Evolutionary conservation across 2,888 invertebrate genomes (phyloP), one percentile per base, ranked within the genome.

Genomic region (Germaria angustata): DNA sequence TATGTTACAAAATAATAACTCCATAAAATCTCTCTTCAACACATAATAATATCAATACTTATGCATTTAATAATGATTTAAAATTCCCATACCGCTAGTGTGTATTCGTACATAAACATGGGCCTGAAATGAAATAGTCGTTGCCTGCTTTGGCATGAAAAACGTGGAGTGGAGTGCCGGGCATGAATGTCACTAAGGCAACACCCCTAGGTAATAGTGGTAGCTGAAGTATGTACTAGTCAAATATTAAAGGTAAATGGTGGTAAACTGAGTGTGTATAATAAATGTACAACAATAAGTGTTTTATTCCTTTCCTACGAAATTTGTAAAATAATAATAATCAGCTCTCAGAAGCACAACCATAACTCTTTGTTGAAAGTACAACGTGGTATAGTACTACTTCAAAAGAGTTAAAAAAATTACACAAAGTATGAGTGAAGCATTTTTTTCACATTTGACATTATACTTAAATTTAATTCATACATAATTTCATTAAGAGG

Each of bases 11-110:
- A 65, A 66, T 76, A 82, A 79, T 75, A 76, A 71, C 75, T 75
- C 75, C 75, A 73, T 57, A 82, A 82, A 76, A 75, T 49, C 59
- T 36, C 71, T 71, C 82, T 79, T 82, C 79, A 76, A 76, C 79
- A 82, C 82, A 66, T 79, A 76, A 76, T 79, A 79, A 71, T 76
- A 79, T 82, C 82, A 82, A 82, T 82, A 82, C 78, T 82, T 79
- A 44, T 75, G 73, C 75, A 79, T 75, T 75, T 71, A 69, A 82
- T 82, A 82, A 79, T 79, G 82, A 82, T 82, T 82, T 82, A 71
- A 82, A 76, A 72, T 72, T 59, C 59, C 49, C 65, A 39, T 59
- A 41, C 65, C 55, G n/a, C 28, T 4, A 2, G n/a, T 20, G 7
- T 5, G 22, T 13, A 22, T 11, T 22, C 49, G 11, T 1, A 2